These are phyloP conservation scores for Premnoplex brunnescens DNA, from an alignment of 2,797 vertebrate species.

Conservation along the genomic window DNA sequence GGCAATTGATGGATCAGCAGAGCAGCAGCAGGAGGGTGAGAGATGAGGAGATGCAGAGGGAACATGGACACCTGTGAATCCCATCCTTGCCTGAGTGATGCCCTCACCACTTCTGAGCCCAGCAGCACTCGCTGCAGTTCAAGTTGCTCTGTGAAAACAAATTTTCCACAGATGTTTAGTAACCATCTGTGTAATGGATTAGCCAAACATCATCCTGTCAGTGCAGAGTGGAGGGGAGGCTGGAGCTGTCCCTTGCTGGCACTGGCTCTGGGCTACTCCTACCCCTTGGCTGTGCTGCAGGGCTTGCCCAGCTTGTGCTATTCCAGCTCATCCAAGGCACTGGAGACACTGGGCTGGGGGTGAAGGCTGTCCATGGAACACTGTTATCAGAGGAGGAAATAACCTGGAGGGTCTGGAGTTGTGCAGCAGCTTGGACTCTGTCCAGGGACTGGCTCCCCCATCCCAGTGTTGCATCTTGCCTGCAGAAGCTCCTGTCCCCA, in stretches of 20 bases:
- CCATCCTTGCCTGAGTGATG: neutral
- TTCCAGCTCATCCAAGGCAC: neutral
- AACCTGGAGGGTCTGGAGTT: neutral
- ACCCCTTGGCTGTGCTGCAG: neutral
- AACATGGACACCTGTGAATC: rapidly evolving
- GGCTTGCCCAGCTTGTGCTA: rapidly evolving
- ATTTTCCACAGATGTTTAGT: neutral
- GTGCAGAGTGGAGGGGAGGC: neutral
- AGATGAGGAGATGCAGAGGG: neutral
- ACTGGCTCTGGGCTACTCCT: neutral
- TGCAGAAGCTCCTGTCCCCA: neutral
- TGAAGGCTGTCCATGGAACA: neutral
- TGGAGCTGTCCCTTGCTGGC: neutral
- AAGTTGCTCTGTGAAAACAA: neutral
- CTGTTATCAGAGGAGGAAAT: rapidly evolving
- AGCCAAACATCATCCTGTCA: neutral
- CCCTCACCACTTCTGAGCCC: neutral
- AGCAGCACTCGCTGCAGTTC: rapidly evolving
- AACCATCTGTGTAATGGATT: neutral
- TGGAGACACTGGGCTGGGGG: neutral
- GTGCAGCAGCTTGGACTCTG: neutral
- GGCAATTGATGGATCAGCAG: neutral
- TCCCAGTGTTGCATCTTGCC: rapidly evolving
- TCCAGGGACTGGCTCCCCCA: neutral
- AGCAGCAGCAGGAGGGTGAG: neutral